Evolutionary conservation across 2,888 invertebrate genomes (phyloP), one percentile per base, ranked within the genome.

Genomic region (Pandemis cinnamomeana): DNA sequence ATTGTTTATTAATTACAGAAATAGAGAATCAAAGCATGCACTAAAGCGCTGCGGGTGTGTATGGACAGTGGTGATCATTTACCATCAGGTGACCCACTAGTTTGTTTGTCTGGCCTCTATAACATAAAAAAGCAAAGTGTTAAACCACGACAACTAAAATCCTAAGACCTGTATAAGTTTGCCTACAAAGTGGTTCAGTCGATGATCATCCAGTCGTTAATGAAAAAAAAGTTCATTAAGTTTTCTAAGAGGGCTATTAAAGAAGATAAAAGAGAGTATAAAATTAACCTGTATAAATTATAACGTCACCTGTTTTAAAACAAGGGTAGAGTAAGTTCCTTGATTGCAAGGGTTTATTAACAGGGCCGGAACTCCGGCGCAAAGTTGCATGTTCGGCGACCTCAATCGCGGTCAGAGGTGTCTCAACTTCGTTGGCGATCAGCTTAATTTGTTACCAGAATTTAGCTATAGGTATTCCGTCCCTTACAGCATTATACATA

Each of bases 401-500:
- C 73, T 55, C 66, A 53, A 44, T 36, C 55, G 61, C 71, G 74
- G 71, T 74, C 67, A 36, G 70, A 71, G 61, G 74, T 74, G 74
- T 74, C 75, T 44, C 68, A 71, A 75, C 75, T 75, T 75, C 20
- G 42, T 71, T 71, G 58, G 48, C n/a, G 58, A 71, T 68, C 70
- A 55, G 67, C 67, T 68, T 58, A 64, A 71, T 64, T 70, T 63
- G 75, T 60, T n/a, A 42, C n/a, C 42, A 13, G n/a, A n/a, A 61
- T 61, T 41, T 51, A n/a, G 13, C 51, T 51, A 51, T 51, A 46
- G 11, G 46, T 46, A 46, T 11, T 46, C 5, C 7, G 11, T 46
- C 46, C 46, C 46, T 46, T 46, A 46, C 0, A 46, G 11, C 46
- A 46, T 46, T 46, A 46, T 10, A 11, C 10, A 46, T 0, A 11